Evolutionary conservation across 2,888 invertebrate genomes (phyloP), one percentile per base, ranked within the genome.

Genomic region (Physocephala rufipes): DNA sequence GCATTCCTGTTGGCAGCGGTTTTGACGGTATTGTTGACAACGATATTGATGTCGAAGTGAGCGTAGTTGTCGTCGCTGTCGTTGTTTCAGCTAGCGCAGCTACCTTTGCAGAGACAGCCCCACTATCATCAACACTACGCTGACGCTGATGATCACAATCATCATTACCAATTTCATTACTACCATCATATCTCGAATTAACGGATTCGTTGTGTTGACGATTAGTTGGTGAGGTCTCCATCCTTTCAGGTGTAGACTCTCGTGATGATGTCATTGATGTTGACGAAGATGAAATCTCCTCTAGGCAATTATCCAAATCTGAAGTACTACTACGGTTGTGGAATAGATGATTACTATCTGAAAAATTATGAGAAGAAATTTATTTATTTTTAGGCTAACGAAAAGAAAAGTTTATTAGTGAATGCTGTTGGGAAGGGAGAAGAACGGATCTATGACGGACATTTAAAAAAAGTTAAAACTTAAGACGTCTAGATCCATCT

Each of bases 251-350:
- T 72, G 78, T 80, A 49, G 80, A 75, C 71, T 79, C 80, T 7
- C 79, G 75, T 4, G 81, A 81, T 16, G 80, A 80, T 30, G 78
- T 76, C 73, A 79, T 76, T 21, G 81, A 81, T 58, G 81, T 79
- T 16, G 82, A 80, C 24, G 80, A 77, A 0, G 78, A 78, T 5
- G 78, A 78, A n/a, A 78, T 81, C 55, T 79, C 79, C 71, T 81
- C 81, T 5, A 81, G 73, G 71, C 80, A 80, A 74, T 78, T 79
- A 70, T 81, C 79, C 43, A 79, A 74, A 71, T 80, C 78, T 0
- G 78, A 77, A 58, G 77, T 76, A 70, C 72, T 76, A 73, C 77
- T 78, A 55, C 76, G 76, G 67, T 77, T 76, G 36, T 70, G 67
- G 67, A 75, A 67, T 62, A 75, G 65, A 62, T 75, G 73, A 13